A percentile compares a stretch with the other conserved stretches of the same genome.
These are phyloP conservation scores for Nyctibius grandis DNA, from an alignment of 2,797 vertebrate species.

Conservation along the genomic window DNA sequence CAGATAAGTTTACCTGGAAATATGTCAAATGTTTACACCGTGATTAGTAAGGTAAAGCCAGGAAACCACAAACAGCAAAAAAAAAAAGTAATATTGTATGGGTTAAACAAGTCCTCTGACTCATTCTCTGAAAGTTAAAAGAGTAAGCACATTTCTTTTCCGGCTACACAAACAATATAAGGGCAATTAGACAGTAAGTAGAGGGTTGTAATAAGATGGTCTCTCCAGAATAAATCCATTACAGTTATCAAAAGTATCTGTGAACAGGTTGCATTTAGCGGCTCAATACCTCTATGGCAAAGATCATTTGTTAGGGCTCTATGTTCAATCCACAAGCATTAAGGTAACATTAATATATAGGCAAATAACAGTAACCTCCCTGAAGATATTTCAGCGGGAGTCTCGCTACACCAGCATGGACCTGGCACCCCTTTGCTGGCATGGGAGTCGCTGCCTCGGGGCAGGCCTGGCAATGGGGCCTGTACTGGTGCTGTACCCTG, in stretches of 20 bases:
- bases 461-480: background rate
- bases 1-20: background rate
- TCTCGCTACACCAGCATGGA: fast-evolving
- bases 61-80: background rate
- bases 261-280: background rate
- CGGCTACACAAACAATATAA: background rate
- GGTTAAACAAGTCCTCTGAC: background rate
- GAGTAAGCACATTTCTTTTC: background rate
- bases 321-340: background rate
- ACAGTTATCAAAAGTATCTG: background rate
- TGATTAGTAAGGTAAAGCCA: background rate
- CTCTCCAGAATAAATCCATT: background rate
- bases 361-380: background rate
- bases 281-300: background rate
- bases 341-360: background rate
- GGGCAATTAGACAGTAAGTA: background rate
- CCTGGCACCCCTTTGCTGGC: background rate
- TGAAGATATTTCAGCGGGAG: background rate
- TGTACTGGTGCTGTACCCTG: fast-evolving
- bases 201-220: background rate
- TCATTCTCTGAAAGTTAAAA: background rate
- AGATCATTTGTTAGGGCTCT: fast-evolving
- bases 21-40: background rate
- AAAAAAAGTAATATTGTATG: background rate
- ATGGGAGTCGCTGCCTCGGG: background rate